Evolutionary conservation across 2,113 vertebrate genomes (phyloP).

Genomic region (Butorides virescens): DNA sequence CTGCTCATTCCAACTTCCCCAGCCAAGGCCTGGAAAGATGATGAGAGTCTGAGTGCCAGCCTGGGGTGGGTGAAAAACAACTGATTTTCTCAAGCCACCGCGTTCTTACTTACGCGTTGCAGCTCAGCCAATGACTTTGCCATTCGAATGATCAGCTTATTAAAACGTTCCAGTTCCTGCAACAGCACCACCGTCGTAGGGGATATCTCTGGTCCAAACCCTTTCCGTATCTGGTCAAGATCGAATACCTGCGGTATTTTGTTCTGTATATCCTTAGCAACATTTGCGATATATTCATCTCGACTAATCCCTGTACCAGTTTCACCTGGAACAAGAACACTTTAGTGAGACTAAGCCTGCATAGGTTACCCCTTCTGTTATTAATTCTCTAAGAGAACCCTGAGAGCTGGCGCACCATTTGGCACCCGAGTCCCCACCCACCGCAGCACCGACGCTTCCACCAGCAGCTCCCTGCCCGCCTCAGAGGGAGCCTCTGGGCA

Average conservation of each 20-base stretch:
- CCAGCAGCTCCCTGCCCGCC: not conserved
- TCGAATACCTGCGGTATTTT: slow-evolving; percentile 86
- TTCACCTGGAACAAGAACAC: slow-evolving; percentile 77
- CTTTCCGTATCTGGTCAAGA: slow-evolving; percentile 82
- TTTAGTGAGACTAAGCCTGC: not conserved
- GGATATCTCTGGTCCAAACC: slow-evolving; percentile 71
- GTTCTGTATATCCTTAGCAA: slow-evolving; percentile 89
- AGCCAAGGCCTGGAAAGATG: slow-evolving; percentile 81
- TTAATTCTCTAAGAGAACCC: not conserved
- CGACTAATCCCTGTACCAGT: slow-evolving; percentile 80
- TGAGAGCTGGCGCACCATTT: not conserved
- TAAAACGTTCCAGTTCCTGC: slow-evolving; percentile 93
- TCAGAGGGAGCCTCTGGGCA: not conserved
- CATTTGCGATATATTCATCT: slow-evolving; percentile 87
- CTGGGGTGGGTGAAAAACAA: not conserved
- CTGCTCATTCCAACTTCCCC: slow-evolving; percentile 97
- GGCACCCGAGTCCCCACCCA: not conserved
- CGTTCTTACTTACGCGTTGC: slow-evolving; percentile 76
- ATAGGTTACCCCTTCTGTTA: not conserved
- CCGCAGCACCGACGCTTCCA: not conserved
- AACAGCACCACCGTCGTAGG: slow-evolving; percentile 90
- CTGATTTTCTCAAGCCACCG: rapidly evolving
- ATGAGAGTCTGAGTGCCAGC: not conserved
- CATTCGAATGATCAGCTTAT: slow-evolving; percentile 85
- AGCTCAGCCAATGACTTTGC: slow-evolving; percentile 83